Percentiles rank a stretch among this genome's conserved stretches.
phyloP scores from a whole-genome alignment of 2,797 vertebrate genomes.

The Myotis planiceps region DNA sequence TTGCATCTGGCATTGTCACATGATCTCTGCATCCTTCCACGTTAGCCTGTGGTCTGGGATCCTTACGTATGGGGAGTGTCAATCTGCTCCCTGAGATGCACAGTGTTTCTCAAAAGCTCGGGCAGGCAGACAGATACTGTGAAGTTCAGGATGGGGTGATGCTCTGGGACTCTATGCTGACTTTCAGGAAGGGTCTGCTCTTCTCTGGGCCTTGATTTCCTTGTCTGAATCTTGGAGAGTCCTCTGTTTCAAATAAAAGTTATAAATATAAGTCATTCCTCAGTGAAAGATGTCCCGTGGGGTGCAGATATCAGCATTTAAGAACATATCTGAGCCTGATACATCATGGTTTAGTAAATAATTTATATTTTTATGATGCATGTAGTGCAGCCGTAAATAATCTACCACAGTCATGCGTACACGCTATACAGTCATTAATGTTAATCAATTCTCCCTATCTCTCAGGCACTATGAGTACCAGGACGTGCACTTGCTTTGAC shows the following conservation, averaged over 20 bases:
- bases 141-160: neutral
- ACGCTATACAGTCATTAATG: neutral
- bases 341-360: neutral
- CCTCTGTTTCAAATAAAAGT: neutral
- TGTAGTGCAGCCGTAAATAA: neutral
- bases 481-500: neutral
- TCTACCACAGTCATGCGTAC: neutral
- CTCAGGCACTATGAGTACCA: neutral
- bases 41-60: neutral
- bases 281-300: neutral
- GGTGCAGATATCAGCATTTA: neutral
- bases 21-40: neutral
- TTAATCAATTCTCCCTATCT: neutral
- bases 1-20: neutral
- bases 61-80: neutral
- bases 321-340: neutral
- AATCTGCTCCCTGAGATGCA: neutral
- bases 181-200: neutral
- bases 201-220: neutral
- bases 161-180: neutral
- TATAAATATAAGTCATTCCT: slow-evolving; percentile 2
- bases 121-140: too few species aligned
- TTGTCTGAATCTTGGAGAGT: neutral
- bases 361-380: slow-evolving; percentile 42
- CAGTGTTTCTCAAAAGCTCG: neutral